A percentile compares a stretch with the other conserved stretches of the same genome.
phyloP scores from a whole-genome alignment of 2,888 invertebrate species.

The Ypsolopha sequella region DNA sequence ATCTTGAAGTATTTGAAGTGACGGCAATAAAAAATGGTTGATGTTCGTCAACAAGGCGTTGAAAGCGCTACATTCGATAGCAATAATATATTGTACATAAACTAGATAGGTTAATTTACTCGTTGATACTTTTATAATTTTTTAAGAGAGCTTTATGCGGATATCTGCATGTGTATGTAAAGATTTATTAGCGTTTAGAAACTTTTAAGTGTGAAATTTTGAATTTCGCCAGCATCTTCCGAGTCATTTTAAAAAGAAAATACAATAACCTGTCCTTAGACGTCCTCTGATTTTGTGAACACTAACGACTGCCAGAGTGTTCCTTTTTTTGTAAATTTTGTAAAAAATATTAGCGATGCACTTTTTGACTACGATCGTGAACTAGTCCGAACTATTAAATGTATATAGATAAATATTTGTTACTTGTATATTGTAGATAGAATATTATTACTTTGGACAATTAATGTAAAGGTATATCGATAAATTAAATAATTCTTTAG shows the following conservation, averaged over 20 bases:
- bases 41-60: constrained; percentile 46
- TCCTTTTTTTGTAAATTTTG: constrained; percentile 53
- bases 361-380: constrained; percentile 57
- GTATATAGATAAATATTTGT: constrained; percentile 70
- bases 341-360: constrained; percentile 36
- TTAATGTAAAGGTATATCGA: constrained; percentile 48
- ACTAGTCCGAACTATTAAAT: constrained; percentile 67
- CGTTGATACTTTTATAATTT: constrained; percentile 52
- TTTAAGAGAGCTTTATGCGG: constrained; percentile 68
- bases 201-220: constrained; percentile 48
- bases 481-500: constrained; percentile 39
- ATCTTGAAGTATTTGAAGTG: constrained; percentile 17
- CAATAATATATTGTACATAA: constrained; percentile 65
- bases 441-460: constrained; percentile 62
- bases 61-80: constrained; percentile 63
- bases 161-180: constrained; percentile 50
- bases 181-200: constrained; percentile 34
- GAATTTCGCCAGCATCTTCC: constrained; percentile 58
- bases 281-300: constrained; percentile 5
- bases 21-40: constrained; percentile 54
- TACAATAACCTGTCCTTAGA: background rate
- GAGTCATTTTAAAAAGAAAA: constrained; percentile 19
- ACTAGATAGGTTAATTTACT: constrained; percentile 65
- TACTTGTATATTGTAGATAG: constrained; percentile 71
- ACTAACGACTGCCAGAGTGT: constrained; percentile 20